Base-by-base conservation (phyloP, 2,888 invertebrate genomes). In the Eupithecia inturbata region DNA sequence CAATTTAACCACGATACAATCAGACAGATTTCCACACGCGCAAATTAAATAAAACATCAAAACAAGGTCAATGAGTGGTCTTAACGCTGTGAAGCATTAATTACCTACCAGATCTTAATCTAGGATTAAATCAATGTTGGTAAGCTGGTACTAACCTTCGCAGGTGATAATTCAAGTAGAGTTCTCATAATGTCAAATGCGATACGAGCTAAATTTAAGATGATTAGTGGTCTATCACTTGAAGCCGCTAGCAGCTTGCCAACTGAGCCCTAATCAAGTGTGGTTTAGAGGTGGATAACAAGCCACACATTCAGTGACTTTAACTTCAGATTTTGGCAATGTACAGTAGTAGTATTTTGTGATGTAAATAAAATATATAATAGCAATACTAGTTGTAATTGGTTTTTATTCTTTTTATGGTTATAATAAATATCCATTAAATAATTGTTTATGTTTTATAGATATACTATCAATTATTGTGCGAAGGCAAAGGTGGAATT, bases 171-270 rank as follows among this genome's bases (percentile, higher is more conserved):
- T 22, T 64, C 36, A 64, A 14, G 63, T 31, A 33, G 16, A 64
- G 12, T 64, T 22, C n/a, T 33, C 36, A 22, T 22, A n/a, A 33
- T 36, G 36, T 36, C 36, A 64, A 22, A 36, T 64, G 16, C 49
- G 49, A 10, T 53, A 53, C 22, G 0, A 53, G n/a, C 49, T 53
- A 53, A 53, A 22, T 64, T 36, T 36, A 63, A n/a, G 10, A 64
- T 64, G 64, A 64, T 64, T 64, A 36, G 64, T 64, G 64, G 33
- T 64, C 64, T n/a, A 64, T 36, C 64, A 36, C 64, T 63, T 63
- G 19, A 36, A 26, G n/a, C 19, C n/a, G n/a, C 12, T 64, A 5
- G 31, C 10, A 19, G 33, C 39, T 64, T 31, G 33, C 33, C 64
- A 64, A 64, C n/a, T 36, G 33, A n/a, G 64, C 9, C 62, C 31